Percentiles rank a stretch among this genome's conserved stretches.
phyloP scores from a whole-genome alignment of 2,113 vertebrate species.

The Tragelaphus buxtoni region DNA sequence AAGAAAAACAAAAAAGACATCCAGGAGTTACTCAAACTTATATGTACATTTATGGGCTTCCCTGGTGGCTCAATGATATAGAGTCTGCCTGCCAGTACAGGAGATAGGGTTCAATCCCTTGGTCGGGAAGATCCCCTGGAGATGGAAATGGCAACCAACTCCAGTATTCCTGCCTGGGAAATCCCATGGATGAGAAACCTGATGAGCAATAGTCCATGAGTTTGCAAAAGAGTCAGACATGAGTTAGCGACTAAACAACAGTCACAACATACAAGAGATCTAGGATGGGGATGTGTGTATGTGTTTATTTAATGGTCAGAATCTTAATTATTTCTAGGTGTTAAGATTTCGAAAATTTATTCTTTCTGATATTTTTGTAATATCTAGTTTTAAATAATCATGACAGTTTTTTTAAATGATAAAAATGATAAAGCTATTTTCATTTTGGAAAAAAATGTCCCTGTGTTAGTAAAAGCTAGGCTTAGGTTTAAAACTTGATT shows the following conservation, averaged over 20 bases:
- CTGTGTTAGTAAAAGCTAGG: background rate
- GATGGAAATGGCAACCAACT: background rate
- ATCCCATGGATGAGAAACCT: background rate
- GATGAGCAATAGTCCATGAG: background rate
- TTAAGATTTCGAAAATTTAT: background rate
- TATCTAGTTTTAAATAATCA: background rate
- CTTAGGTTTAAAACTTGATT: slow-evolving; percentile 16
- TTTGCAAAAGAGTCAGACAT: background rate
- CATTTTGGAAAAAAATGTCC: background rate
- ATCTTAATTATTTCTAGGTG: background rate
- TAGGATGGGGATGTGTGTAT: background rate
- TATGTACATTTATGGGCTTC: background rate
- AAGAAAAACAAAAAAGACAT: background rate
- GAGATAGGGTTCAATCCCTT: background rate
- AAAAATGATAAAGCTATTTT: slow-evolving; percentile 10
- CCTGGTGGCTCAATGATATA: background rate
- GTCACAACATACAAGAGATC: background rate
- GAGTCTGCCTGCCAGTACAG: background rate
- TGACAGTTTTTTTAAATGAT: slow-evolving; percentile 11
- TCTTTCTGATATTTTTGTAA: background rate
- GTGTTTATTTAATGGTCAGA: background rate
- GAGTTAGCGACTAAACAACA: background rate
- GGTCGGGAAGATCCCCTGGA: background rate
- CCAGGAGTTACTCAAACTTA: background rate
- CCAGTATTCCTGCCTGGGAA: background rate